Conservation (phyloP, 2,797 vertebrate species). For the Salmo trutta region DNA sequence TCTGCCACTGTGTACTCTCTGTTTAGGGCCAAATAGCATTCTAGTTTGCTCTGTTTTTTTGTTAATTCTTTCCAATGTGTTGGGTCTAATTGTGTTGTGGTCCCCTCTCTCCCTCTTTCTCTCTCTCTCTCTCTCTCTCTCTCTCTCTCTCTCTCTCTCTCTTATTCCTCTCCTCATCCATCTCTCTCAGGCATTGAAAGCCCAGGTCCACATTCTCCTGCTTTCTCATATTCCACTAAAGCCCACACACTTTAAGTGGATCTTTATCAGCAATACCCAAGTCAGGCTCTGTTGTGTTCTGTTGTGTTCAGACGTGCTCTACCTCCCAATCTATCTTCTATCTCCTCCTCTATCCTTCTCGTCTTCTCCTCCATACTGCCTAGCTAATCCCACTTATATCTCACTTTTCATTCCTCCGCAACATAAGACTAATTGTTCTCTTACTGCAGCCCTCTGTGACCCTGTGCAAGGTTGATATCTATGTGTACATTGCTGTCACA, state of each 20-base stretch:
- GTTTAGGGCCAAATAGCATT: too few species aligned
- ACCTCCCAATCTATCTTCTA: not conserved
- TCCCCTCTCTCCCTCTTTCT: too few species aligned
- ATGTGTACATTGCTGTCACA: not conserved
- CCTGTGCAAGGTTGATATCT: not conserved
- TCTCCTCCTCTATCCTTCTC: not conserved
- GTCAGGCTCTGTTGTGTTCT: not conserved
- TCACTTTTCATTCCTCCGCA: not conserved
- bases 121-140: too few species aligned
- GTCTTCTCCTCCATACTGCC: not conserved
- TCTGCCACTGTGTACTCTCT: too few species aligned
- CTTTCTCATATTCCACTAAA: conserved; percentile 18
- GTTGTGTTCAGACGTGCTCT: not conserved
- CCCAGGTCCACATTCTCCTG: conserved; percentile 33
- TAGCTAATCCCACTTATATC: not conserved
- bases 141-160: not conserved
- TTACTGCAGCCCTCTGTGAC: not conserved
- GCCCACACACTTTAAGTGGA: conserved; percentile 1
- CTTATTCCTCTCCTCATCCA: conserved; percentile 41
- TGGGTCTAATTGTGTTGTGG: too few species aligned
- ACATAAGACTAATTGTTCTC: not conserved
- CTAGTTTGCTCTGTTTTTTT: too few species aligned
- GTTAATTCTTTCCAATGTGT: too few species aligned
- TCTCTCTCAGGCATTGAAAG: conserved; percentile 54
- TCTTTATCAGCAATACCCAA: not conserved